Evolutionary conservation across 2,888 invertebrate genomes (phyloP).

Genomic region (Anthrax anthrax): DNA sequence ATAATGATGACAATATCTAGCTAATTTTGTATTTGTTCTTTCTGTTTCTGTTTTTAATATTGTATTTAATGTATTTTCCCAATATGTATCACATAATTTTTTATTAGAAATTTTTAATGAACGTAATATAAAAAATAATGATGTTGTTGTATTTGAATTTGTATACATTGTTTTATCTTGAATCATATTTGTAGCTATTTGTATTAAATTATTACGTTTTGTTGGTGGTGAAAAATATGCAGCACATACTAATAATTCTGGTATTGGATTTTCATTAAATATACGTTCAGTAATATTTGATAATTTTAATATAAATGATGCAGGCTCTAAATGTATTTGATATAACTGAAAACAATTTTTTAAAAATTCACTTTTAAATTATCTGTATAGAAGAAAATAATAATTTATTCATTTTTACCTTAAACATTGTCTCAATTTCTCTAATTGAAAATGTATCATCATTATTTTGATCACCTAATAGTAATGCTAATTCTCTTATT

Average conservation of each 20-base stretch:
- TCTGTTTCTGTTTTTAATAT: conserved; percentile 7
- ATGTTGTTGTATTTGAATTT: conserved; percentile 21
- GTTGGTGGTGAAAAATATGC: conserved; percentile 34
- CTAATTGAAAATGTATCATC: background rate
- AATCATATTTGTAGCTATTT: conserved; percentile 25
- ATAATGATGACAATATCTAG: conserved; percentile 37
- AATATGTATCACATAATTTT: conserved; percentile 34
- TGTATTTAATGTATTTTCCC: conserved; percentile 30
- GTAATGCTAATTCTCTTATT: conserved; percentile 29
- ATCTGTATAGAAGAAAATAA: background rate
- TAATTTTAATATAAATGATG: conserved; percentile 31
- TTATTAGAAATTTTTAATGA: conserved; percentile 36
- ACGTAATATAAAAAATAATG: conserved; percentile 34
- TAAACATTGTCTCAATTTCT: conserved; percentile 20
- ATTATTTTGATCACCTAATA: conserved; percentile 23
- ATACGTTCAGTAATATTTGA: conserved; percentile 30
- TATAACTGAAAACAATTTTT: conserved; percentile 27
- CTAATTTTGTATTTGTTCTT: conserved; percentile 21
- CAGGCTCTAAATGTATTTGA: conserved; percentile 39
- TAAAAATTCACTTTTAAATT: background rate
- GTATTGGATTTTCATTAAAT: conserved; percentile 26
- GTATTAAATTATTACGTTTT: conserved; percentile 31
- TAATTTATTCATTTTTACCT: conserved; percentile 19
- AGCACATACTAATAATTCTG: conserved; percentile 33
- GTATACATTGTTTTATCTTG: conserved; percentile 18